Base-by-base conservation (phyloP, 2,797 vertebrate genomes). In the Sebastes baramenuke region DNA sequence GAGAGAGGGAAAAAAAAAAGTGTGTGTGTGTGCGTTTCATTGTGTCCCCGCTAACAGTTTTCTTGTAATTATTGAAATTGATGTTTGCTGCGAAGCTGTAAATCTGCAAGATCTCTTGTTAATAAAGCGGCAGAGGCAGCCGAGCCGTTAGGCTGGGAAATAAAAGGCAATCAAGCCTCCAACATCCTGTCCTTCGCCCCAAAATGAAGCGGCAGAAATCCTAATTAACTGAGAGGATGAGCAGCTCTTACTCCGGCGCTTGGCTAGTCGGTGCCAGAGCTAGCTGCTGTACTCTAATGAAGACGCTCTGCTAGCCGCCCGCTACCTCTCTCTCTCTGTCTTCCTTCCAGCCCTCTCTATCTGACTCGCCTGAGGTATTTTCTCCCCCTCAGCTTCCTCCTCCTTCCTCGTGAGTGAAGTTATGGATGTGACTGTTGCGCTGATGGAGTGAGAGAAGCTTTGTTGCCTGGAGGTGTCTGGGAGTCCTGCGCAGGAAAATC, bases 151-250 rank as follows among this genome's bases (percentile, higher is more conserved):
- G 91, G 89, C 92, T 89, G 90, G 87, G 87, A 93, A 95, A 95
- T 95, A 94, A 95, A 95, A 95, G 92, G 92, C 94, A 95, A 95
- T 96, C 93, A 95, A 94, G 92, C 92, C 93, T 94, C 92, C 88
- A 89, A 92, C 95, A 92, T 94, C 93, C 90, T 91, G 87, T 92
- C 92, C 92, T 90, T 92, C 85, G 84, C 85, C 87, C 88, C 74
- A 90, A 92, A 94, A 94, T 75, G 93, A 93, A 95, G 92, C 94
- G 76, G 95, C 92, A 95, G 94, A 95, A 95, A 94, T 94, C 91
- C 94, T 95, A 96, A 96, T 96, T 95, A 96, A 95, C 92, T 88
- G 90, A 89, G 90, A 87, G 80, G 91, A 93, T 87, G 92, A 89
- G 84, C 84, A 55, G 75, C 89, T 94, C 92, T 90, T 88, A 75